Evolutionary conservation across 2,888 invertebrate genomes (phyloP).

Genomic region (Stenchaetothrips biformis): DNA sequence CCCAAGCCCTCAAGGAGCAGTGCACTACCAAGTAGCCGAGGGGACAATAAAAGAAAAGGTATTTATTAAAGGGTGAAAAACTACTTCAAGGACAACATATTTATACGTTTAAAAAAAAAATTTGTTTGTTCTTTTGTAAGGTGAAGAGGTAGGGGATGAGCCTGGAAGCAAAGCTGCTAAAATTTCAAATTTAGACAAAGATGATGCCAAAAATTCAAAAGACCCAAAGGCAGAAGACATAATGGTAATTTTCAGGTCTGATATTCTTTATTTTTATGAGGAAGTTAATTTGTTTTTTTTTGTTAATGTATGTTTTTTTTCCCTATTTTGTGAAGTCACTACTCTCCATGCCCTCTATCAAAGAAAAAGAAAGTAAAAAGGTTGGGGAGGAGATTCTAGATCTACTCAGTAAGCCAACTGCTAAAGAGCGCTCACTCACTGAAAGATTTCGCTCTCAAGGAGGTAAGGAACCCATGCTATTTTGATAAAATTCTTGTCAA

Average conservation of each 20-base stretch:
- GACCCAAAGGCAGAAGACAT: slow-evolving; percentile 61
- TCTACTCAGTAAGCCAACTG: slow-evolving; percentile 88
- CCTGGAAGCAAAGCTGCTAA: slow-evolving; percentile 48
- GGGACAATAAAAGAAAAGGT: slow-evolving; percentile 50
- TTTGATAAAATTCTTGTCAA: background rate
- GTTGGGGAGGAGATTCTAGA: slow-evolving; percentile 94
- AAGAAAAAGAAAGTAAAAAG: slow-evolving; percentile 92
- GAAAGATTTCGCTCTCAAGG: slow-evolving; percentile 95
- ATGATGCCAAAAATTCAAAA: slow-evolving; percentile 56
- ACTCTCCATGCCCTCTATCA: slow-evolving; percentile 85
- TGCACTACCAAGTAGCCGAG: slow-evolving; percentile 31
- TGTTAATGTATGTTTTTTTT: slow-evolving; percentile 21
- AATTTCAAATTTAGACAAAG: slow-evolving; percentile 47
- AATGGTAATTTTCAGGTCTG: slow-evolving; percentile 52
- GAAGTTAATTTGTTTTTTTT: slow-evolving; percentile 31
- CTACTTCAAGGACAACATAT: slow-evolving; percentile 22
- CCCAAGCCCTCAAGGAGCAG: slow-evolving; percentile 27
- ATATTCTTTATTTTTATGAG: slow-evolving; percentile 22
- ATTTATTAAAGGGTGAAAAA: slow-evolving; percentile 32
- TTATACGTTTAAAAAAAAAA: background rate
- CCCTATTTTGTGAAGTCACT: slow-evolving; percentile 59
- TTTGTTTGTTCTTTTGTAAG: background rate
- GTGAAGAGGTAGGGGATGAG: slow-evolving; percentile 35
- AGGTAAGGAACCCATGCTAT: slow-evolving; percentile 48
- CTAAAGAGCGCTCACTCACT: slow-evolving; percentile 90